Evolutionary conservation across 1,140 invertebrate species (phyloP), one percentile per base, ranked within the genome.

Genomic region (Apis mellifera): DNA sequence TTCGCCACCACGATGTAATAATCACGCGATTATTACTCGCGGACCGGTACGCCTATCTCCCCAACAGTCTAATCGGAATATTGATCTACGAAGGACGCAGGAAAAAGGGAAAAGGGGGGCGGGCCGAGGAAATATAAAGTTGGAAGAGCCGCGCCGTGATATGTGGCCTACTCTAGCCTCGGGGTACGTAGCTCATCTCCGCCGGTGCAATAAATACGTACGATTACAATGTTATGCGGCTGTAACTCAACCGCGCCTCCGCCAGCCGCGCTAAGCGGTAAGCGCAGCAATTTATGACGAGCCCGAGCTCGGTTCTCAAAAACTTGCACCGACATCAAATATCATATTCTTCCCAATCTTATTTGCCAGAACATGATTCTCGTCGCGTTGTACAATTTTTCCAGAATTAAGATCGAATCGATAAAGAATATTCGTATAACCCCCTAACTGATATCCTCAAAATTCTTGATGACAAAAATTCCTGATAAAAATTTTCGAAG

Each of bases 221-320:
- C 57, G 85, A 80, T 84, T 87, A 86, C 85, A 80, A 86, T 84
- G 82, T 84, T 83, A 48, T 72, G 50, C 42, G 72, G n/a, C 60
- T 73, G 85, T 86, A 86, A 86, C 60, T 86, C 85, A 82, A 19
- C 60, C 42, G 32, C 52, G 55, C 32, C 79, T 42, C 50, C 42
- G 19, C 54, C 15, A 2, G 19, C 54, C 15, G 5, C 32, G 32
- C 15, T 42, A 50, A n/a, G 66, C 42, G 12, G 9, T 48, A 9
- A 32, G 55, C 71, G 23, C 71, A 9, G 42, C 32, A 66, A 65
- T 76, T 76, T 76, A 76, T 19, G 60, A 32, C 19, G 19, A 76
- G 19, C 17, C 5, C 19, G 32, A 60, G 15, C n/a, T 2, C 7
- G n/a, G 32, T 32, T 32, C 21, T 48, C 21, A 9, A 54, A n/a